These are phyloP conservation scores for Lepus oiostolus DNA, from an alignment of 2,797 vertebrate genomes.

Conservation along the genomic window DNA sequence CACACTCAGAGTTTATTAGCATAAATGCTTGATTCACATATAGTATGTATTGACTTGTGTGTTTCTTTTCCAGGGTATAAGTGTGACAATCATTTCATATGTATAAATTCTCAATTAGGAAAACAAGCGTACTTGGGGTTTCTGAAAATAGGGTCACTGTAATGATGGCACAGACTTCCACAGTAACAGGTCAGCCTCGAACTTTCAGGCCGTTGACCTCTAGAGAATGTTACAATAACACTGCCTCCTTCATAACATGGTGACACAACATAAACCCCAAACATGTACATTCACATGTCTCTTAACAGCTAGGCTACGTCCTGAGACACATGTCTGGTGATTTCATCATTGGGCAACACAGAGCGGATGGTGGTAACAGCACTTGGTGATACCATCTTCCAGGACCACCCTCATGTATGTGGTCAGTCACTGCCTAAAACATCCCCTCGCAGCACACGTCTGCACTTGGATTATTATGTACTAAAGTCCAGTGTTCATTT, in stretches of 20 bases:
- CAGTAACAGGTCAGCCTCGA: background rate
- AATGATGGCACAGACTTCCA: background rate
- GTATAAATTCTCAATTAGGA: background rate
- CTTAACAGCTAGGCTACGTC: too few relatives aligned
- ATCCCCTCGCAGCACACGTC: background rate
- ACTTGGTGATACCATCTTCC: background rate
- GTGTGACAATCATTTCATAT: background rate
- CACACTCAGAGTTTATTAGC: background rate
- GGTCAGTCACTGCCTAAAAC: background rate
- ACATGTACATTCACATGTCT: background rate
- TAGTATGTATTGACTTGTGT: background rate
- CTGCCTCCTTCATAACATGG: background rate
- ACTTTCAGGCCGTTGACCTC: background rate
- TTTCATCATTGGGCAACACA: background rate
- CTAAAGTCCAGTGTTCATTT: background rate
- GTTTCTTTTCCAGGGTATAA: background rate
- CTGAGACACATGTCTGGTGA: background rate
- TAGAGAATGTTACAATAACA: background rate
- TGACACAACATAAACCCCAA: background rate
- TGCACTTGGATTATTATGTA: background rate
- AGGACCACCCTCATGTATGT: too few relatives aligned
- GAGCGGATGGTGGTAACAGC: background rate
- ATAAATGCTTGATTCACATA: background rate
- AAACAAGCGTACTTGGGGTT: background rate
- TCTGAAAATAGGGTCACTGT: slow-evolving; percentile 11